Evolutionary conservation across 92 coral and sea anemone species (phyloP).

Genomic region (Actinostola sp.): DNA sequence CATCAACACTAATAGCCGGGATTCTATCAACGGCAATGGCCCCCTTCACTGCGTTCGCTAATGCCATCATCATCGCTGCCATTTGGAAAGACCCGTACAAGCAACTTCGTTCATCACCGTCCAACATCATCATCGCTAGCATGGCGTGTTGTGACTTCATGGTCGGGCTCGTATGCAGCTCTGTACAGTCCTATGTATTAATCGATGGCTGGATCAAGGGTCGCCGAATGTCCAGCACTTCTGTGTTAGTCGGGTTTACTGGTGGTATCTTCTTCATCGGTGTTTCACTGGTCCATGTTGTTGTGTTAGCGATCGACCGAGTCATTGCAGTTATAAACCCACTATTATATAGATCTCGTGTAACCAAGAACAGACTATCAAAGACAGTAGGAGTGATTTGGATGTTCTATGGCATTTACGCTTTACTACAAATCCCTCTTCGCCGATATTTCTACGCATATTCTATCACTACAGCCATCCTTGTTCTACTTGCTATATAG

Average conservation of each 20-base stretch:
- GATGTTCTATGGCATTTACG: not conserved
- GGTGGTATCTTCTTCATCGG: not conserved
- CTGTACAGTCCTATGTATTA: not conserved
- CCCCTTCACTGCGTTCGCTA: constrained; percentile 13
- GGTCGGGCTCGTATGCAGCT: constrained; percentile 13
- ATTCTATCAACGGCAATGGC: constrained; percentile 1
- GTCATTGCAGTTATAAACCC: constrained; percentile 17
- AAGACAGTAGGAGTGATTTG: not conserved
- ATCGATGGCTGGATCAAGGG: not conserved
- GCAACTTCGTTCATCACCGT: constrained; percentile 28
- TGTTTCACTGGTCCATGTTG: constrained; percentile 5
- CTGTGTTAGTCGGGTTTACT: not conserved
- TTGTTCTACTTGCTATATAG: not conserved
- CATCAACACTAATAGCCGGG: not conserved
- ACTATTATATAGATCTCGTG: constrained; percentile 17
- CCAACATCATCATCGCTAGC: constrained; percentile 28
- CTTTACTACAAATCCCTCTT: not conserved
- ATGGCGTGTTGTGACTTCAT: constrained; percentile 30
- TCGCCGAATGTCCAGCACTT: not conserved
- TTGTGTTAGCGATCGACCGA: constrained; percentile 20
- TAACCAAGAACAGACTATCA: not conserved
- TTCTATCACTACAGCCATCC: not conserved
- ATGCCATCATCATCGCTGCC: constrained; percentile 20
- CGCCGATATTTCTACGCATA: not conserved
- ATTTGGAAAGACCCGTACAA: constrained; percentile 38